Conservation (phyloP, 2,797 vertebrate genomes). For the Champsocephalus esox region DNA sequence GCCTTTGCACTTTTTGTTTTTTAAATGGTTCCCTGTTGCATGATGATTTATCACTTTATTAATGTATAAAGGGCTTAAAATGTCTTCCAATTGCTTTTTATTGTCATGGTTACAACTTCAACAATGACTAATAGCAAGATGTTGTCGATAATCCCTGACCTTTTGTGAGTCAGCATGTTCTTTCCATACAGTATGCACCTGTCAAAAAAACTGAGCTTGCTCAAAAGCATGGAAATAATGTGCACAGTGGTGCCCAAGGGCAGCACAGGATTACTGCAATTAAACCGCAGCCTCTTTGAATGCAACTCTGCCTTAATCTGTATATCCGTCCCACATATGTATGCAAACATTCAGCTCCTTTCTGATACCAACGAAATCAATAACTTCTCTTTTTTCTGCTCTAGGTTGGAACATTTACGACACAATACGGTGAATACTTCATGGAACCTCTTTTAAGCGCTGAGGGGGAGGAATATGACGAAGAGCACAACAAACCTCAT, state of each 20-base stretch:
- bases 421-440: constrained; percentile 93
- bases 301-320: constrained; percentile 33
- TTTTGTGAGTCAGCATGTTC: constrained; percentile 51
- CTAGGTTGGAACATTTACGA: constrained; percentile 94
- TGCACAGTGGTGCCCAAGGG: constrained; percentile 42
- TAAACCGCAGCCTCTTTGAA: constrained; percentile 43
- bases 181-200: constrained; percentile 40
- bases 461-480: constrained; percentile 88
- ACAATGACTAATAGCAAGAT: constrained; percentile 24
- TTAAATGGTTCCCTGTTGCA: constrained; percentile 11
- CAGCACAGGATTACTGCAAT: constrained; percentile 33
- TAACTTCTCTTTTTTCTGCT: constrained; percentile 47
- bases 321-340: constrained; percentile 8
- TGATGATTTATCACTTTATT: background rate
- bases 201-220: constrained; percentile 40
- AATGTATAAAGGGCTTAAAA: constrained; percentile 9
- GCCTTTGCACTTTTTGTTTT: no score
- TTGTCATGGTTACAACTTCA: constrained; percentile 9
- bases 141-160: constrained; percentile 22
- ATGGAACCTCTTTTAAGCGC: constrained; percentile 92
- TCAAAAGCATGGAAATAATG: constrained; percentile 50
- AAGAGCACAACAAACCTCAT: constrained; percentile 95
- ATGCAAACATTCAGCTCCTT: constrained; percentile 18
- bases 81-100: background rate
- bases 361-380: constrained; percentile 23